Conservation (phyloP, 2,888 invertebrate species). For the Torymus aiolomorphi region DNA sequence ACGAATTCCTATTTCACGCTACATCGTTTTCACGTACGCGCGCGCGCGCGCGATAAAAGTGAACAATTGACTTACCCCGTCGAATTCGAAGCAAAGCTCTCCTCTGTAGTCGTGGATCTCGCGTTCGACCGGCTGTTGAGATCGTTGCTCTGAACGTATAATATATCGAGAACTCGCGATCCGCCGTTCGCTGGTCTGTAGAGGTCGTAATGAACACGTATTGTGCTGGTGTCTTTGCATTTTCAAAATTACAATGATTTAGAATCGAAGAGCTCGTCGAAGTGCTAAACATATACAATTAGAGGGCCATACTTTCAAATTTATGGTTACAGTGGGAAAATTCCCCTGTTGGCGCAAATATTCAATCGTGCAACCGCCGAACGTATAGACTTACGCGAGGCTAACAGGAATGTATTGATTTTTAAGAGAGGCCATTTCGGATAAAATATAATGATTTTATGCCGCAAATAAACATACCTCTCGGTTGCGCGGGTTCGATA, state of each 20-base stretch:
- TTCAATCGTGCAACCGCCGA: too few relatives aligned
- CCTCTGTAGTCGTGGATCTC: conserved; percentile 39
- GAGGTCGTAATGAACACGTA: conserved; percentile 13
- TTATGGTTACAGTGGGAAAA: too few relatives aligned
- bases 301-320: too few relatives aligned
- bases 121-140: conserved; percentile 21
- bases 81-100: conserved; percentile 33
- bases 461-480: too few relatives aligned
- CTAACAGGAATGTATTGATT: too few relatives aligned
- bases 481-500: too few relatives aligned
- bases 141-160: conserved; percentile 20
- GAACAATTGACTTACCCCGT: conserved; percentile 36
- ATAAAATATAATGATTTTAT: too few relatives aligned
- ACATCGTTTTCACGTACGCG: conserved; percentile 11
- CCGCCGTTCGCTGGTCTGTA: conserved; percentile 21
- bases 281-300: neutral
- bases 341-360: too few relatives aligned
- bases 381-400: too few relatives aligned
- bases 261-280: neutral
- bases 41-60: neutral
- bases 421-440: too few relatives aligned
- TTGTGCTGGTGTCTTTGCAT: neutral
- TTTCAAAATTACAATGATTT: conserved; percentile 11
- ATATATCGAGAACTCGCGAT: conserved; percentile 36
- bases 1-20: conserved; percentile 24